Conservation (phyloP, 2,797 vertebrate species). For the Erethizon dorsatum region DNA sequence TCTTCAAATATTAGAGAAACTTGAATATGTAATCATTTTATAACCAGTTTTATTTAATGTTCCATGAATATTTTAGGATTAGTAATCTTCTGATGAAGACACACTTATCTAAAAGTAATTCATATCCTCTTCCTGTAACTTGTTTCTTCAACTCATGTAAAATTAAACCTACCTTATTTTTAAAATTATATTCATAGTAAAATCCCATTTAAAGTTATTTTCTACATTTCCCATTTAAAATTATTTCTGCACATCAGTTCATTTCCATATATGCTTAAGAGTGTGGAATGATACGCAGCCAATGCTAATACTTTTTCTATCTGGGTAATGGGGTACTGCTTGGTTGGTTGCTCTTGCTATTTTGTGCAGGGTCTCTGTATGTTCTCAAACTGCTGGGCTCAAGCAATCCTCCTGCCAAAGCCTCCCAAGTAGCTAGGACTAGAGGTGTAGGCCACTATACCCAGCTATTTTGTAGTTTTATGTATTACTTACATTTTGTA, state of each 20-base stretch:
- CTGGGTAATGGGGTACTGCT: neutral
- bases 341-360: neutral
- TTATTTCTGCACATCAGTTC: neutral
- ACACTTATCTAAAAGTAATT: neutral
- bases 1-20: conserved; percentile 13
- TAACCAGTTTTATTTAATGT: neutral
- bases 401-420: neutral
- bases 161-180: neutral
- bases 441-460: neutral
- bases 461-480: neutral
- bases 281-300: neutral
- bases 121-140: neutral
- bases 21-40: neutral
- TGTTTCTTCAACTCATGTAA: neutral
- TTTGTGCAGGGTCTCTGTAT: neutral
- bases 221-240: neutral
- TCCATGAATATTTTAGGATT: conserved; percentile 38
- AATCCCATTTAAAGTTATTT: neutral
- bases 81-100: neutral
- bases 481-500: neutral
- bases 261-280: neutral
- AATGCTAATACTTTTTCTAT: neutral
- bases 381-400: neutral
- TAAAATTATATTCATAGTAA: neutral
- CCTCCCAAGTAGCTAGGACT: neutral